Evolutionary conservation across 53 echinoderm and acorn worm species (phyloP), one percentile per base, ranked within the genome.

Genomic region (Zoroaster sp.): DNA sequence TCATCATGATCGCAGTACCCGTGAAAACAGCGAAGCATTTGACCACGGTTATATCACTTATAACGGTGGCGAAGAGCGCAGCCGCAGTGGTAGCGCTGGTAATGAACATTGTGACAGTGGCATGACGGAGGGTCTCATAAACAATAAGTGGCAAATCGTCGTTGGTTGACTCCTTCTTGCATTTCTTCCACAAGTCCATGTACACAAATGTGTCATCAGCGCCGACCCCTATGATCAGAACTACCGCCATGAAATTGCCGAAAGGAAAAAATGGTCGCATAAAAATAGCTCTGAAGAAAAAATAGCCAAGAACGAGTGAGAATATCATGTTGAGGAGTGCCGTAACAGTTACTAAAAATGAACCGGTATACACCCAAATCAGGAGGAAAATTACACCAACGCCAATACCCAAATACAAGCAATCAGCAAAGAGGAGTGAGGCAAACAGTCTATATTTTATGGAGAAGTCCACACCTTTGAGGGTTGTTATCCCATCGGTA

Each of bases 171-270:
- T 91, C 87, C 17, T 72, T 37, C 17, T 49, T 44, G 17, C 74
- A 45, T 23, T 86, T 74, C 67, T 89, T 77, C 95, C 95, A 95
- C n/a, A 97, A 40, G 85, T 97, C 97, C 39, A 93, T 40, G 68
- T 88, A 95, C 1, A 97, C 95, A 72, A 97, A 97, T 5, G 97
- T 92, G 67, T 97, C 97, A 40, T 97, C 97, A 2, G 97, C 97
- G 3, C 97, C 97, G 72, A 97, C 80, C 4, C 93, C 97, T 8
- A 97, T 40, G 10, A 97, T 70, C 11, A 97, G 81, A 4, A 97
- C 73, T 1, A 77, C 80, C 3, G 95, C 54, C 12, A 92, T 66
- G 18, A 97, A 68, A 69, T 95, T 95, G 25, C 88, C 89, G 43
- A 97, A 97, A 10, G 97, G 97, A 63, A 97, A 95, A 70, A 97